Evolutionary conservation across 1,140 invertebrate species (phyloP).

Genomic region (Cydia splendana): DNA sequence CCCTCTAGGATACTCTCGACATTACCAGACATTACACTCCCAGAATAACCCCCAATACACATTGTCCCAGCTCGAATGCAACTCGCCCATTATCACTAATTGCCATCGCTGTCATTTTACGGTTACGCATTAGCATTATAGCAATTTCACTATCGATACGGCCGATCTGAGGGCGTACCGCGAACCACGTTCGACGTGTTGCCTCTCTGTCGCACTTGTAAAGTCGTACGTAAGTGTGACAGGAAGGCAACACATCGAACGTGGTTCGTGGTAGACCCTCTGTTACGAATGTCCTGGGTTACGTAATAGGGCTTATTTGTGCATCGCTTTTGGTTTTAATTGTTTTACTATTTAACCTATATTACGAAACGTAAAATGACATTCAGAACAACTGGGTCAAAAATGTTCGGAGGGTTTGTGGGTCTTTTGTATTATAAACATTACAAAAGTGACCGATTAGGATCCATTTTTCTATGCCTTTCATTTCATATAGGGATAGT

Average conservation of each 20-base stretch:
- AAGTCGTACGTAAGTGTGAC: too few relatives aligned
- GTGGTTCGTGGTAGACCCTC: too few relatives aligned
- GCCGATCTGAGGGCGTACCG: neutral
- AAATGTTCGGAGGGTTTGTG: too few relatives aligned
- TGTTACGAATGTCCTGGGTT: slow-evolving; percentile 19
- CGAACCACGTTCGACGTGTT: too few relatives aligned
- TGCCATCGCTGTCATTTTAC: slow-evolving; percentile 31
- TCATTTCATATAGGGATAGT: too few relatives aligned
- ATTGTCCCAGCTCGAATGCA: slow-evolving; percentile 30
- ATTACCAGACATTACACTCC: neutral
- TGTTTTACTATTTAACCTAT: neutral
- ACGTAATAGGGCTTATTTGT: slow-evolving; percentile 17
- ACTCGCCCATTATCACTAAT: slow-evolving; percentile 30
- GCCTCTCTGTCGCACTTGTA: too few relatives aligned
- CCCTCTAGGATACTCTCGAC: too few relatives aligned
- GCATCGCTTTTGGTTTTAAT: neutral
- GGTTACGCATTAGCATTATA: slow-evolving; percentile 27
- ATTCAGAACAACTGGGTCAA: neutral
- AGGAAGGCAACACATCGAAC: too few relatives aligned
- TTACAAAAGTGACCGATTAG: too few relatives aligned
- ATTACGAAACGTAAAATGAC: neutral
- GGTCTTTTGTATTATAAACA: too few relatives aligned
- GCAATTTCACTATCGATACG: slow-evolving; percentile 28
- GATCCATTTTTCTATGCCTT: too few relatives aligned
- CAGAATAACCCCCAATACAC: slow-evolving; percentile 13